phyloP scores from a whole-genome alignment of 2,113 vertebrate genomes.

The Cavia aperea region DNA sequence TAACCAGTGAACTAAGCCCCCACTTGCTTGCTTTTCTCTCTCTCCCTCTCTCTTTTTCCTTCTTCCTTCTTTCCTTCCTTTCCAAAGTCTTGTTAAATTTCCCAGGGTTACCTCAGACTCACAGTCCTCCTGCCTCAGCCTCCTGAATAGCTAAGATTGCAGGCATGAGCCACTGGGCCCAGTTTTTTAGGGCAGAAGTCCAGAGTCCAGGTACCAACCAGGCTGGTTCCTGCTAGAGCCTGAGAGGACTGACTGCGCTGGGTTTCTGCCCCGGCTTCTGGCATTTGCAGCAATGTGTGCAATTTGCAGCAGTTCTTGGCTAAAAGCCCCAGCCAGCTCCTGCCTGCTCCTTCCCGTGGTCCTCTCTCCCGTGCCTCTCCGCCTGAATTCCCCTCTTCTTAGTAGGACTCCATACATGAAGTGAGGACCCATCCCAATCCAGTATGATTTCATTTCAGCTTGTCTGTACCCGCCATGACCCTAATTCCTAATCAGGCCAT shows the following conservation, averaged over 20 bases:
- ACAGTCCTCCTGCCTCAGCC: not conserved
- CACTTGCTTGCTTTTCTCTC: not conserved
- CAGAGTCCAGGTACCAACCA: not conserved
- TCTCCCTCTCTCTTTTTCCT: not conserved
- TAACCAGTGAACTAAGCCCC: not conserved
- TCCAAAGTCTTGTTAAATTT: not conserved
- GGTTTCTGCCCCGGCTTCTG: no score
- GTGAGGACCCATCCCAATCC: not conserved
- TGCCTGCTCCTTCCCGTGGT: not conserved
- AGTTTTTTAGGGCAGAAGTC: not conserved
- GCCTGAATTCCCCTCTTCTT: not conserved
- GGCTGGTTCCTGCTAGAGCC: not conserved
- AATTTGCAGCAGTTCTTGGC: not conserved
- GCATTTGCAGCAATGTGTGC: no score
- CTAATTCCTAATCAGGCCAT: not conserved
- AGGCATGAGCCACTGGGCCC: not conserved
- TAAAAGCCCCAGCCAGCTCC: not conserved
- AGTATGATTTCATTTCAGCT: not conserved
- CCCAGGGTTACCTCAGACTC: not conserved
- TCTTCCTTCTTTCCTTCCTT: not conserved
- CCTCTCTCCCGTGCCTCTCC: no score
- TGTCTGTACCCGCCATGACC: not conserved
- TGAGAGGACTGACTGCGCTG: rapidly evolving
- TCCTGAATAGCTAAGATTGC: not conserved
- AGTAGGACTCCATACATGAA: not conserved